Conservation (phyloP, 2,888 invertebrate species). For the Elmis aenea region DNA sequence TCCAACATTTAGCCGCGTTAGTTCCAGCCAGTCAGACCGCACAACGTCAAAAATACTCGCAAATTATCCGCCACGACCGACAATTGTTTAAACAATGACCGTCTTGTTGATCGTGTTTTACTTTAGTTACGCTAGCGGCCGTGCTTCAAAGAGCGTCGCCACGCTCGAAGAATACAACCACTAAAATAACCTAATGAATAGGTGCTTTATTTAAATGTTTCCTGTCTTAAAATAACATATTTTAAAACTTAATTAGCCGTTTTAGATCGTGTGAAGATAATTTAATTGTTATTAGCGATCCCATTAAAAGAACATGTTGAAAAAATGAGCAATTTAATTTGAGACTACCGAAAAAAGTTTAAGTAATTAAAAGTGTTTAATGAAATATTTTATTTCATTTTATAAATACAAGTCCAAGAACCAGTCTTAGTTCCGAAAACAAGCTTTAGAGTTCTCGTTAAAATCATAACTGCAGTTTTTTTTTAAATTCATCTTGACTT, state of each 20-base stretch:
- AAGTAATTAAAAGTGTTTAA: no score
- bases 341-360: no score
- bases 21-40: conserved; percentile 31
- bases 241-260: conserved; percentile 39
- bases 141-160: conserved; percentile 38
- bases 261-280: conserved; percentile 37
- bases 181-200: conserved; percentile 40
- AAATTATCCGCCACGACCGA: conserved; percentile 36
- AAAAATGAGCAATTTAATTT: no score
- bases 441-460: no score
- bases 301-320: no score
- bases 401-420: no score
- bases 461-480: no score
- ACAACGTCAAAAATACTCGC: conserved; percentile 36
- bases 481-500: no score
- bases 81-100: conserved; percentile 42
- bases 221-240: conserved; percentile 42
- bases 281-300: no score
- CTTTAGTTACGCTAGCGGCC: conserved; percentile 42
- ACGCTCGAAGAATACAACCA: conserved; percentile 30
- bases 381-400: no score
- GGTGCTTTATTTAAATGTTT: conserved; percentile 43
- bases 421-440: no score
- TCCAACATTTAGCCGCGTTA: conserved; percentile 32
- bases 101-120: conserved; percentile 38